A percentile compares a stretch with the other conserved stretches of the same genome.
Evolutionary conservation across 2,113 vertebrate species (phyloP).

Genomic region (Crotalus tigris): DNA sequence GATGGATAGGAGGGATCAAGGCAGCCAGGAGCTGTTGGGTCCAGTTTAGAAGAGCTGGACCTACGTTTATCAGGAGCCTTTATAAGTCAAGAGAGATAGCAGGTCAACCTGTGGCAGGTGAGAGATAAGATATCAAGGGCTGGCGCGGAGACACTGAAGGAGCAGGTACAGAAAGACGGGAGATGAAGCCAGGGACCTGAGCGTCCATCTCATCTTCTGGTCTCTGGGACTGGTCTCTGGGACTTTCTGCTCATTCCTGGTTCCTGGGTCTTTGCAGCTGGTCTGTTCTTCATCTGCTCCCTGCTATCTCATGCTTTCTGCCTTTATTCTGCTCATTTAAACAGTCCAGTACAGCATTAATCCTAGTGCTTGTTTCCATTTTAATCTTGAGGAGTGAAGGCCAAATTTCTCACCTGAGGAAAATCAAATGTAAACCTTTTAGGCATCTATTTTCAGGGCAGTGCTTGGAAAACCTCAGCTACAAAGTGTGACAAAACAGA

Average conservation of each 20-base stretch:
- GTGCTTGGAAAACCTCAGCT: not conserved
- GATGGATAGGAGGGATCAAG: not conserved
- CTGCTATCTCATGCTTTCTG: not conserved
- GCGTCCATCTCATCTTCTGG: not conserved
- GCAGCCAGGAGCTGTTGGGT: not conserved
- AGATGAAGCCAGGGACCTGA: not conserved
- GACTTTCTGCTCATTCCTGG: not conserved
- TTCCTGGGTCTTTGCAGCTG: too few relatives aligned
- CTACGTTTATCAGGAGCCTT: not conserved
- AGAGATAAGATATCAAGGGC: not conserved
- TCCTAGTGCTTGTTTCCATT: not conserved
- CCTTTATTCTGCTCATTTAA: not conserved
- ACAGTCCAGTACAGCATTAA: not conserved
- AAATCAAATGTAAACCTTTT: not conserved
- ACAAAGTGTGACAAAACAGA: not conserved
- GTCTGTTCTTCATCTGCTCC: not conserved
- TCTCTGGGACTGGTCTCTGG: not conserved
- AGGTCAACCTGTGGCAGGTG: not conserved
- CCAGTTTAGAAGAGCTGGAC: not conserved
- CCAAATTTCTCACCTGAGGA: not conserved
- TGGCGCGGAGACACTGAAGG: not conserved
- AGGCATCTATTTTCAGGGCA: not conserved
- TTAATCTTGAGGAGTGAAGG: not conserved
- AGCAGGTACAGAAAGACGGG: not conserved
- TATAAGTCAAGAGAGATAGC: constrained; percentile 9